phyloP scores from a whole-genome alignment of 30 jellyfish, hydroid and myxozoan species.

The Hydractinia echinata region DNA sequence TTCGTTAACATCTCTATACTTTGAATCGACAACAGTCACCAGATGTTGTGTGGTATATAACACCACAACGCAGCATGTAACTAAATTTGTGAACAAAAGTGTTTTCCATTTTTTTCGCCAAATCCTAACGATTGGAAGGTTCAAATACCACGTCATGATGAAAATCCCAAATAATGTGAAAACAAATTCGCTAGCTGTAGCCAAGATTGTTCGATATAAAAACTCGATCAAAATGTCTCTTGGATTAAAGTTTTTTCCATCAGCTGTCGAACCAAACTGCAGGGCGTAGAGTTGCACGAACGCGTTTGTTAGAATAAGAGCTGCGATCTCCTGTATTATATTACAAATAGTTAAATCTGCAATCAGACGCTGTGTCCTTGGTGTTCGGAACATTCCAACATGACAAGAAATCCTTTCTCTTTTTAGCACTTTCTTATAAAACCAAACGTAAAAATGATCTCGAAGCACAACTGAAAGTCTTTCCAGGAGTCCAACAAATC shows the following conservation, averaged over 20 bases:
- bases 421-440: slow-evolving; percentile 2
- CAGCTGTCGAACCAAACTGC: background rate
- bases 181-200: slow-evolving; percentile 14
- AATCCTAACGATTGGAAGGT: slow-evolving; percentile 10
- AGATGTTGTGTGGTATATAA: slow-evolving; percentile 15
- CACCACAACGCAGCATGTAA: background rate
- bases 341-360: slow-evolving; percentile 2
- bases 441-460: slow-evolving; percentile 26
- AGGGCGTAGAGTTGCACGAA: slow-evolving; percentile 11
- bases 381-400: slow-evolving; percentile 16
- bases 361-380: slow-evolving; percentile 13
- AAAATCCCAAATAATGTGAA: slow-evolving; percentile 13
- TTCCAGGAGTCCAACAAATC: slow-evolving; percentile 16
- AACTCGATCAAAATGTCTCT: background rate
- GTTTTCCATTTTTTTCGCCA: slow-evolving; percentile 25
- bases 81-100: background rate
- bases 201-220: background rate
- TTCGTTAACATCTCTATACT: background rate
- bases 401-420: background rate
- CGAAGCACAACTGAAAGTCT: slow-evolving; percentile 16
- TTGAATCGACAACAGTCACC: background rate
- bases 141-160: slow-evolving; percentile 22
- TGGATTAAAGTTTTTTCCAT: background rate
- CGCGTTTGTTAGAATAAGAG: slow-evolving; percentile 3
- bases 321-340: slow-evolving; percentile 9